A percentile compares a stretch with the other conserved stretches of the same genome.
Conservation (phyloP, 1,140 invertebrate species). For the Bombus affinis region DNA sequence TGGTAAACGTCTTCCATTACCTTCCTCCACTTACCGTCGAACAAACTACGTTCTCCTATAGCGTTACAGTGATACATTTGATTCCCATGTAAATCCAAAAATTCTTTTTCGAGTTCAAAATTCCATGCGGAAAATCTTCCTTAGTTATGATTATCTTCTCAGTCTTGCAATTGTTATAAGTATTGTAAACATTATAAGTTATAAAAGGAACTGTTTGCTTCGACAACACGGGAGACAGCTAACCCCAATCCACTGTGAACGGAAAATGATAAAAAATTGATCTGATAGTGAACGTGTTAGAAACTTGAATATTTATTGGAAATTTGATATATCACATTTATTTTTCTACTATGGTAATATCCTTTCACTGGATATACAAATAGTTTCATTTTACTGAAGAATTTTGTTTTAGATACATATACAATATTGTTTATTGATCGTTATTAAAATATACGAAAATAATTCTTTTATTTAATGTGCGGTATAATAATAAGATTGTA, state of each 20-base stretch:
- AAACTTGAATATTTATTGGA: not conserved
- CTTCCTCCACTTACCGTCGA: constrained; percentile 46
- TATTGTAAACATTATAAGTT: not conserved
- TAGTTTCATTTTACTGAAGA: not conserved
- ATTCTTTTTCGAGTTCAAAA: not conserved
- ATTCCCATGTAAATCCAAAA: not conserved
- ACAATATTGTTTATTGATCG: not conserved
- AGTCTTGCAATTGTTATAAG: no score
- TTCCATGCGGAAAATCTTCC: not conserved
- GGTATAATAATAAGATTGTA: not conserved
- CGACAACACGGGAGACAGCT: not conserved
- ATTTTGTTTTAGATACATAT: not conserved
- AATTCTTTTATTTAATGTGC: not conserved
- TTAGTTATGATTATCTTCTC: no score
- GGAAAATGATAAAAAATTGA: not conserved
- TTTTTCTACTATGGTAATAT: not conserved
- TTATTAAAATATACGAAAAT: not conserved
- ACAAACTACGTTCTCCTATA: constrained; percentile 13
- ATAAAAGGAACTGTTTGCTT: not conserved
- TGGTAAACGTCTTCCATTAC: constrained; percentile 16
- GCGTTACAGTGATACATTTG: not conserved
- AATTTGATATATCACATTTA: not conserved
- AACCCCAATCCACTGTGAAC: not conserved
- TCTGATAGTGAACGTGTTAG: not conserved
- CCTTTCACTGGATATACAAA: not conserved